Percentiles rank a stretch among this genome's conserved stretches.
Evolutionary conservation across 2,888 invertebrate genomes (phyloP).

Genomic region (Phyllotreta cruciferae): DNA sequence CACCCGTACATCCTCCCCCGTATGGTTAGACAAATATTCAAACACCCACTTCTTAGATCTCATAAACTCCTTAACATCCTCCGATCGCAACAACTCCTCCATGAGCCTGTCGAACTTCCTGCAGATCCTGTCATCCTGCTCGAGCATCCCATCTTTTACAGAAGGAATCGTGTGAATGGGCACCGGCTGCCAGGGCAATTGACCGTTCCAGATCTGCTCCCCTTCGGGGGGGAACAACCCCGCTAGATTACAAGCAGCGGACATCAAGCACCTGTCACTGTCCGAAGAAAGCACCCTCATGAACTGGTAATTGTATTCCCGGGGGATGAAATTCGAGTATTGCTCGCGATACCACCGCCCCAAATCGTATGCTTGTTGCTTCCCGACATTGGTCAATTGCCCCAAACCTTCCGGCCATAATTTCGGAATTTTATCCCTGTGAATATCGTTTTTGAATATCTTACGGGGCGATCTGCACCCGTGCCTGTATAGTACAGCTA

Average conservation of each 20-base stretch:
- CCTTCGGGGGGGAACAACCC: conserved; percentile 71
- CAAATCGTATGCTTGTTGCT: conserved; percentile 52
- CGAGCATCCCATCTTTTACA: conserved; percentile 62
- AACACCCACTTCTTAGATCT: conserved; percentile 67
- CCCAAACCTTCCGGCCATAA: conserved; percentile 37
- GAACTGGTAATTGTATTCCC: conserved; percentile 63
- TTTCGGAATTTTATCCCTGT: conserved; percentile 7
- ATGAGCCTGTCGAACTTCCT: conserved; percentile 33
- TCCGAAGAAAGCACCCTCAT: conserved; percentile 75
- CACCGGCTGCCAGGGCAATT: conserved; percentile 74
- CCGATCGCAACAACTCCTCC: conserved; percentile 23
- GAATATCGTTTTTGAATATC: conserved; percentile 32
- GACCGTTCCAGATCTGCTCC: conserved; percentile 66
- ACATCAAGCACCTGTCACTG: conserved; percentile 85
- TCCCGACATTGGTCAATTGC: conserved; percentile 30
- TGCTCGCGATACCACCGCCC: conserved; percentile 75
- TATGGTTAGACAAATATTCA: conserved; percentile 66
- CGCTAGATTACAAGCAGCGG: conserved; percentile 79
- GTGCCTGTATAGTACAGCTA: conserved; percentile 35
- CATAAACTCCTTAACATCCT: conserved; percentile 9
- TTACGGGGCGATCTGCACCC: conserved; percentile 28
- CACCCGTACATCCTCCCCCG: conserved; percentile 65
- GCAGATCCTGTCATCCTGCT: conserved; percentile 33
- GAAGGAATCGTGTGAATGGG: conserved; percentile 73
- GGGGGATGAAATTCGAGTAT: conserved; percentile 67